Base-by-base conservation (phyloP, 2,888 invertebrate species). In the Gryllus longicercus region DNA sequence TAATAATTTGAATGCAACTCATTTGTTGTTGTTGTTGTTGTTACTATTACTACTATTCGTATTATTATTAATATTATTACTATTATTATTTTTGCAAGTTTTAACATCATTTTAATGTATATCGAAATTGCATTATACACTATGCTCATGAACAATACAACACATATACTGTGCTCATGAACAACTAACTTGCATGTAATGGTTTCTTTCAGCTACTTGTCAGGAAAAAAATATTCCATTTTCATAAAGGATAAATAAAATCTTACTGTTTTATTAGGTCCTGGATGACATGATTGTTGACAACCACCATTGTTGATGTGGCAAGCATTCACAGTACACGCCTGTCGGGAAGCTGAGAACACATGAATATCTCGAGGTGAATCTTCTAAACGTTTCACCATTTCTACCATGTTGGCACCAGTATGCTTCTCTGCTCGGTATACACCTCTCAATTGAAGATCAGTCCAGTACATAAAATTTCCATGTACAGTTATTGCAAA, bases 381-480 rank as follows among this genome's bases (percentile, higher is more conserved):
- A 84, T 97, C 96, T 84, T 97, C 96, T 50, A 99, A 88, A 2
- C 98, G 91, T 85, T 97, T 95, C 0, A 97, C 96, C 91, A 99
- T 94, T 86, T 96, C 96, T 2, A 96, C 91, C 92, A 97, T 96
- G 85, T 96, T 95, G 4, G 95, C 95, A 0, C 99, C 98, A 0
- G 98, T 98, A 85, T 97, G 95, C 86, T 99, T 99, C 85, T 99
- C 98, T 0, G 98, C 98, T 76, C 98, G 90, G 86, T 98, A 99
- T 0, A 99, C 96, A 1, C 98, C 98, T 79, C 97, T 90, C 8
- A 97, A 87, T 85, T 96, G 97, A 81, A 98, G 89, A 87, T 98
- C 98, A 0, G 98, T 98, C 98, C 98, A 98, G 88, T 97, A 98
- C 80, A 98, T 96, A 86, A 95, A 96, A 85, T 95, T 92, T 38